Base-by-base conservation (phyloP, 2,888 invertebrate species). In the Lapara coniferarum region DNA sequence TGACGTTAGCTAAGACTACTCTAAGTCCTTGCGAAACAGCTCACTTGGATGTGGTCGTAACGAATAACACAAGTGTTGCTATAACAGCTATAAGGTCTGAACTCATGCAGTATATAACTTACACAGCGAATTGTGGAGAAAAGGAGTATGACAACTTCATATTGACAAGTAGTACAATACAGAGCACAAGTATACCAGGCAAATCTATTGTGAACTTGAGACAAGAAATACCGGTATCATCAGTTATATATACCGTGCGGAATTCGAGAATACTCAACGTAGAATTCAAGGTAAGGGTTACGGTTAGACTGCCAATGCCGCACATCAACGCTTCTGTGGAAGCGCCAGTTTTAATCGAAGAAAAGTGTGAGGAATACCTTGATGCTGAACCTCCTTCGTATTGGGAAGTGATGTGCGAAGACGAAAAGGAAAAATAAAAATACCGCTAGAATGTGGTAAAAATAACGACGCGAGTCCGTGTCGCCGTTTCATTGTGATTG, bases 301-400 rank as follows among this genome's bases (percentile, higher is more conserved):
- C 79, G 0, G 63, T 76, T 0, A 69, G 70, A 53, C 56, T 85
- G 3, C 81, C 85, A 2, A 68, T 80, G 10, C 83, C 79, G 8
- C 69, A 81, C 57, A 66, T 68, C 10, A 79, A 83, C 71, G 66
- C 74, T 12, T 70, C 70, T 7, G 59, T 72, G 0, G 74, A 80
- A 51, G 71, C 81, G n/a, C 82, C 81, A 51, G 73, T 85, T 55
- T 77, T 78, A 4, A 77, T 84, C 53, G 79, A 79, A 14, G 74
- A 77, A 37, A 73, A 59, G 67, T 14, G n/a, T 49, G 56, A 59
- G n/a, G 67, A 37, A 55, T 59, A 71, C 13, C 19, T 56, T 12
- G 46, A 55, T n/a, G 70, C 71, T 25, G 71, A 71, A 13, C 76
- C 77, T 51, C 78, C 79, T 14, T 75, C 77, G 0, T 78, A 78